Conservation (phyloP, 2,113 vertebrate genomes). For the Leucopternis melanops region DNA sequence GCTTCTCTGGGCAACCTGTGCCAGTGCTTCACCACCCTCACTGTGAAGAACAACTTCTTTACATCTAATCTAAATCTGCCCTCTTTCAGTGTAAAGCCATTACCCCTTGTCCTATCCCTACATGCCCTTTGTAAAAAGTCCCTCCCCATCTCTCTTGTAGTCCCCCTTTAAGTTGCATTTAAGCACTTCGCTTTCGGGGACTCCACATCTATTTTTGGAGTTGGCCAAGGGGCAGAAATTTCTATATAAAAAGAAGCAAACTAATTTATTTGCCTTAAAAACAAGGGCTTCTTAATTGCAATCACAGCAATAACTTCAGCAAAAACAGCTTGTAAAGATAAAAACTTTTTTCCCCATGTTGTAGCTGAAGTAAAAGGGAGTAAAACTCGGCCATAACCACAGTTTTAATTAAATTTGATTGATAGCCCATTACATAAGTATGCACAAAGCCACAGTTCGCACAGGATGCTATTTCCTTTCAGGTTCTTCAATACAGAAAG, state of each 20-base stretch:
- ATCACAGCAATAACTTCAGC: neutral
- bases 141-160: no score
- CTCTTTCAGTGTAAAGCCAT: no score
- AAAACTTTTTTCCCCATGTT: neutral
- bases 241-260: neutral
- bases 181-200: neutral
- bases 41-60: no score
- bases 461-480: neutral
- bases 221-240: neutral
- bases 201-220: neutral
- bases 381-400: neutral
- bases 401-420: slow-evolving; percentile 41
- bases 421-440: neutral
- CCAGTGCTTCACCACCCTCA: no score
- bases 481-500: neutral
- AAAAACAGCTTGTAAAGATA: neutral
- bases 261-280: neutral
- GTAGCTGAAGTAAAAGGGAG: neutral
- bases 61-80: no score
- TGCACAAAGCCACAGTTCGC: neutral
- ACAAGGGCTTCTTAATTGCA: neutral
- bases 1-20: no score
- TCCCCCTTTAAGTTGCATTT: no score
- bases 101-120: no score
- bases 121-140: no score